Percentiles rank a stretch among this genome's conserved stretches.
Conservation (phyloP, 2,888 invertebrate species). For the Drosophila putrida region DNA sequence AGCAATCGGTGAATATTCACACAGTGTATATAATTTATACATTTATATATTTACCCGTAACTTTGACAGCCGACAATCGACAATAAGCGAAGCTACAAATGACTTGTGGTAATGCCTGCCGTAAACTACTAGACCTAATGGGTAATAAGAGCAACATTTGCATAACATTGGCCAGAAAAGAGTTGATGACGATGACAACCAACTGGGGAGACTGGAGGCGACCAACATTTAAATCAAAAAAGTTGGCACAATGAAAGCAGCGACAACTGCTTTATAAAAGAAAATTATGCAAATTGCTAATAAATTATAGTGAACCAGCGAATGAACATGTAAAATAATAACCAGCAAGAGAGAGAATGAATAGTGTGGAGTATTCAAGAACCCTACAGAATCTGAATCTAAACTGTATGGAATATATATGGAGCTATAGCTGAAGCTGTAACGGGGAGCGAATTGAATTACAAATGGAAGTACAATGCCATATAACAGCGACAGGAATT, state of each 20-base stretch:
- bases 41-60: constrained; percentile 37
- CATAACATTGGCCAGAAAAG: constrained; percentile 76
- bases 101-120: constrained; percentile 36
- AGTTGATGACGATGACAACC: constrained; percentile 54
- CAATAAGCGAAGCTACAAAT: constrained; percentile 66
- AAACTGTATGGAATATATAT: constrained; percentile 13
- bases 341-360: constrained; percentile 43
- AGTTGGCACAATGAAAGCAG: constrained; percentile 58
- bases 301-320: constrained; percentile 78
- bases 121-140: constrained; percentile 64
- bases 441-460: constrained; percentile 71
- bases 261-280: constrained; percentile 74
- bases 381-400: constrained; percentile 28
- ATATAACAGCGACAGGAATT: constrained; percentile 31
- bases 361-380: constrained; percentile 16
- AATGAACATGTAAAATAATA: constrained; percentile 82
- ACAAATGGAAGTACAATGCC: constrained; percentile 77
- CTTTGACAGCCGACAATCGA: constrained; percentile 51
- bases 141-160: constrained; percentile 63
- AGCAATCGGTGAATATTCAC: constrained; percentile 11
- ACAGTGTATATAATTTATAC: constrained; percentile 15
- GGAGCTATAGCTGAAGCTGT: constrained; percentile 26
- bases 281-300: constrained; percentile 82
- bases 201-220: constrained; percentile 31
- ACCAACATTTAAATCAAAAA: constrained; percentile 67